These are phyloP conservation scores for Empidonax traillii DNA, from an alignment of 2,113 vertebrate genomes.

Conservation along the genomic window DNA sequence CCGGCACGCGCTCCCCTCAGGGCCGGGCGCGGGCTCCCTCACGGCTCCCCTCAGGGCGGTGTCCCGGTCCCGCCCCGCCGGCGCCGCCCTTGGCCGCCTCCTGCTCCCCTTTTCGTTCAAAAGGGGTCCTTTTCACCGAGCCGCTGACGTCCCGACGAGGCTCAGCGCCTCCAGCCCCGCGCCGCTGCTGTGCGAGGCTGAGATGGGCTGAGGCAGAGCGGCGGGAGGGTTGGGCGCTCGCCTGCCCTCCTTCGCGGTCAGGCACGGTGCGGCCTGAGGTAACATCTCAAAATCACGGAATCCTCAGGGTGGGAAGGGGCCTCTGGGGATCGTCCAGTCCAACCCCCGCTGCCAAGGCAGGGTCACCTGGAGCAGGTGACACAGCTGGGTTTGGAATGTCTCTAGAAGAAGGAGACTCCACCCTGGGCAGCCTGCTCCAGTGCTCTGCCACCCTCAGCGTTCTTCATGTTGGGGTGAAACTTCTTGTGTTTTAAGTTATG, in stretches of 20 bases:
- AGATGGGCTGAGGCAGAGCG: background rate
- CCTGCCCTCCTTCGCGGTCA: too few species aligned
- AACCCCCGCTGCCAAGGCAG: rapidly evolving
- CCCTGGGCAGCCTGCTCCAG: background rate
- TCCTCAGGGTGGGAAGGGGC: background rate
- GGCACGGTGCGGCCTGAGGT: background rate
- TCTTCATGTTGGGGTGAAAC: background rate
- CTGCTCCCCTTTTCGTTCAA: rapidly evolving
- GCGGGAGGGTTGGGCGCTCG: background rate
- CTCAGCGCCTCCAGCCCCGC: rapidly evolving
- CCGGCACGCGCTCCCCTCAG: background rate
- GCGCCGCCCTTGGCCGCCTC: rapidly evolving
- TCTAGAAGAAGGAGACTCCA: background rate
- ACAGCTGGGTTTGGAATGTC: background rate
- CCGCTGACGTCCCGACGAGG: rapidly evolving
- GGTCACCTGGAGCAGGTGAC: background rate
- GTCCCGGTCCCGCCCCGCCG: rapidly evolving
- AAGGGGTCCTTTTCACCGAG: rapidly evolving
- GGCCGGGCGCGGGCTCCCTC: rapidly evolving
- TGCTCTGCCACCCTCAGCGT: background rate
- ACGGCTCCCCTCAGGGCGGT: background rate
- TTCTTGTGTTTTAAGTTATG: background rate
- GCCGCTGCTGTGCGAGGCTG: background rate
- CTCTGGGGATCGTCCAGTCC: background rate
- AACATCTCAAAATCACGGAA: background rate